phyloP scores from a whole-genome alignment of 2,797 vertebrate genomes.

The Pitangus sulphuratus region DNA sequence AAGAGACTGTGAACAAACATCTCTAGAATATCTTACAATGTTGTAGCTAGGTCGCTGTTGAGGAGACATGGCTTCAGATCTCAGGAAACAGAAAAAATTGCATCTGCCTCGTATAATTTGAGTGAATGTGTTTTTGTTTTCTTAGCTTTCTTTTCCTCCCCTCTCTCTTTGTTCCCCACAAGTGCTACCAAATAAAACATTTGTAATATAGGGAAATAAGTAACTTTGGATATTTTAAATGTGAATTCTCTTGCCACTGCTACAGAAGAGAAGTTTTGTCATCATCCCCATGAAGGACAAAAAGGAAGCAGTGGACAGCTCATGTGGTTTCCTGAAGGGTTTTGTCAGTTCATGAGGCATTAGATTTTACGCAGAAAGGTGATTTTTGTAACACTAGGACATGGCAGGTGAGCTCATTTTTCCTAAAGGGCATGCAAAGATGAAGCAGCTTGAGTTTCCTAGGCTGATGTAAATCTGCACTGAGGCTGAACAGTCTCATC shows the following conservation, averaged over 20 bases:
- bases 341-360: not conserved
- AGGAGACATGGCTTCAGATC: not conserved
- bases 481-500: not conserved
- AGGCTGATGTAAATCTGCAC: not conserved
- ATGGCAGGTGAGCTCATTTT: not conserved
- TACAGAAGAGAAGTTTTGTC: not conserved
- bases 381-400: not conserved
- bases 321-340: not conserved
- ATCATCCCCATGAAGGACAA: not conserved
- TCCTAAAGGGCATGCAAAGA: not conserved
- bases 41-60: not conserved
- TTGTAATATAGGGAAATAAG: not conserved
- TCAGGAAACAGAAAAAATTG: not conserved
- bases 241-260: not conserved
- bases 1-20: not conserved
- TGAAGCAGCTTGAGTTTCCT: not conserved
- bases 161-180: rapidly evolving
- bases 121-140: not conserved
- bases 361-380: not conserved
- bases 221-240: not conserved
- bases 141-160: not conserved
- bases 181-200: not conserved
- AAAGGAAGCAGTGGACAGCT: not conserved
- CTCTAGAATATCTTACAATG: not conserved
- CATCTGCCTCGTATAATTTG: not conserved